Conservation (phyloP, 1,140 invertebrate species). For the Eurosta solidaginis region DNA sequence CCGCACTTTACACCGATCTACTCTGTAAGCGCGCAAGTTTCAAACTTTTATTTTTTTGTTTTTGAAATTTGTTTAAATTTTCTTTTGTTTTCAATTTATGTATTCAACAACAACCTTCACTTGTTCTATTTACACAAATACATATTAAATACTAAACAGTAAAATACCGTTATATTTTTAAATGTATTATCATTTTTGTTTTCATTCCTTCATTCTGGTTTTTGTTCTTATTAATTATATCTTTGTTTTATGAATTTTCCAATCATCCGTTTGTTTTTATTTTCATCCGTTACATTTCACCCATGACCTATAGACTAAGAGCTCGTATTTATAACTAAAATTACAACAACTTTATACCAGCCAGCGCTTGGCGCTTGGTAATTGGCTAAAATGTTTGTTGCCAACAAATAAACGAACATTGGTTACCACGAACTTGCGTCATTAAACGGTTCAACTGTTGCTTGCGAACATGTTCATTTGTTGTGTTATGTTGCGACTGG, state of each 20-base stretch:
- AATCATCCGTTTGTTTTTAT: background rate
- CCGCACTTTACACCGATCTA: background rate
- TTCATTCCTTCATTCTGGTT: no score
- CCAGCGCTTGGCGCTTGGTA: slow-evolving; percentile 2
- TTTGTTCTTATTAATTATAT: no score
- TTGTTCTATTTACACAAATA: no score
- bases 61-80: background rate
- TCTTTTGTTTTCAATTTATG: background rate
- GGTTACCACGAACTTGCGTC: background rate
- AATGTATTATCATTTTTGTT: no score
- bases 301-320: background rate
- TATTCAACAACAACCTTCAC: no score
- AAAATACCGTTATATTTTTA: no score
- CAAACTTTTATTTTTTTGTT: no score
- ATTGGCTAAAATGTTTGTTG: background rate
- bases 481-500: slow-evolving; percentile 9
- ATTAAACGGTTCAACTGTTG: background rate
- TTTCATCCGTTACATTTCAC: background rate
- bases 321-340: slow-evolving; percentile 3
- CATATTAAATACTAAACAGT: no score
- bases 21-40: background rate
- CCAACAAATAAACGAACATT: background rate
- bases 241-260: background rate
- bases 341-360: background rate
- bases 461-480: background rate